Evolutionary conservation across 1,140 invertebrate species (phyloP).

Genomic region (Drosophila tristis): DNA sequence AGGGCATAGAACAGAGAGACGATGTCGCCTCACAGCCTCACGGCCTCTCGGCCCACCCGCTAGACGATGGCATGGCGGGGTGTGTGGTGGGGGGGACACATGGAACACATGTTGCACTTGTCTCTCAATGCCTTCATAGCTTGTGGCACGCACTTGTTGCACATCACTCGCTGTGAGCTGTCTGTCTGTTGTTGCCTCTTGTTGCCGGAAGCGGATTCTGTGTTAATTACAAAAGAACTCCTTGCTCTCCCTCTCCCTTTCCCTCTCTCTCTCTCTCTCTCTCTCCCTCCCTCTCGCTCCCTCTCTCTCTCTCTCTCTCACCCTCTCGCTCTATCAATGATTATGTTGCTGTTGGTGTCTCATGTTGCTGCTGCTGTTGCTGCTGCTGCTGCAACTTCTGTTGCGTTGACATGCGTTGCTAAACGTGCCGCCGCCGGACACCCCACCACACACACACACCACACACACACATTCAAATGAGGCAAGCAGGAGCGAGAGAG

Average conservation of each 20-base stretch:
- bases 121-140: constrained; percentile 24
- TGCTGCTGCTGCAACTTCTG: constrained; percentile 40
- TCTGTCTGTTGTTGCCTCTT: constrained; percentile 23
- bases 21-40: constrained; percentile 53
- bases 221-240: constrained; percentile 73
- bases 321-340: constrained; percentile 34
- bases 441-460: neutral
- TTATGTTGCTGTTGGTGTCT: constrained; percentile 41
- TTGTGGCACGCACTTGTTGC: constrained; percentile 64
- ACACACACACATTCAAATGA: constrained; percentile 70
- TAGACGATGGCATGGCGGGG: constrained; percentile 30
- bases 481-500: constrained; percentile 17
- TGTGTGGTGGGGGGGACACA: constrained; percentile 19
- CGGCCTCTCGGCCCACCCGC: constrained; percentile 57
- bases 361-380: constrained; percentile 31
- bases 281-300: constrained; percentile 19
- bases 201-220: constrained; percentile 76
- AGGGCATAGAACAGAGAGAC: constrained; percentile 52
- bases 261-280: no score
- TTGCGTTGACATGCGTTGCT: constrained; percentile 81
- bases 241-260: no score
- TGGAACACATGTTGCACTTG: constrained; percentile 67
- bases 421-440: constrained; percentile 62
- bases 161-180: neutral
- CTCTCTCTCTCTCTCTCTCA: constrained; percentile 28